Evolutionary conservation across 2,797 vertebrate species (phyloP).

Genomic region (Cossypha polioptera): DNA sequence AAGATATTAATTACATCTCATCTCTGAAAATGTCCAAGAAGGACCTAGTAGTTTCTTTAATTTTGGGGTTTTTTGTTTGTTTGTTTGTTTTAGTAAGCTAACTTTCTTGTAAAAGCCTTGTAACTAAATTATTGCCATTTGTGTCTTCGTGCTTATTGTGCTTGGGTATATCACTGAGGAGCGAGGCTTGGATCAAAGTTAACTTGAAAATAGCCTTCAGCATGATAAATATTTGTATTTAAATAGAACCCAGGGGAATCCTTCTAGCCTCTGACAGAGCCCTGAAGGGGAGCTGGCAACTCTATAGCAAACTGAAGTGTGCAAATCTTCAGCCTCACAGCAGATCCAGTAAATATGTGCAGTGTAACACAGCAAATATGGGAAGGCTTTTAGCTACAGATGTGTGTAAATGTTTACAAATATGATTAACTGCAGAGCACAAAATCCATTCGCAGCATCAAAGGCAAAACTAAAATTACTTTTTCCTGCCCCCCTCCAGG

Average conservation of each 20-base stretch:
- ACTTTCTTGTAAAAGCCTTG: neutral
- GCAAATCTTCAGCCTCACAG: neutral
- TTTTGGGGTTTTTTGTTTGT: neutral
- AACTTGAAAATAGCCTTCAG: neutral
- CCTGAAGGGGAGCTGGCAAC: neutral
- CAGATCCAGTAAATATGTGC: conserved; percentile 14
- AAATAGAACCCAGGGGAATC: neutral
- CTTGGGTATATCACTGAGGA: neutral
- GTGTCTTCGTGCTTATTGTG: neutral
- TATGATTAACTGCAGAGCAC: conserved; percentile 41
- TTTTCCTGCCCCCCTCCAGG: conserved; percentile 69
- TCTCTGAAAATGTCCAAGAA: neutral
- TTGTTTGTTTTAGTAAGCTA: neutral
- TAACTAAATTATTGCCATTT: neutral
- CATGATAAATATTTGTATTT: conserved; percentile 41
- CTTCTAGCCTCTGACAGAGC: neutral
- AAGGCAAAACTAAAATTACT: conserved; percentile 48
- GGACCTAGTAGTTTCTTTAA: neutral
- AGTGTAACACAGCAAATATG: neutral
- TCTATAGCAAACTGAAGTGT: neutral
- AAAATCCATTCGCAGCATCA: neutral
- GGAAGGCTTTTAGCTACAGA: conserved; percentile 4
- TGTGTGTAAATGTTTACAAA: conserved; percentile 53
- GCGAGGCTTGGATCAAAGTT: neutral
- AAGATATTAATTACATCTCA: neutral